Base-by-base conservation (phyloP, 2,113 vertebrate genomes). In the Coregonus clupeaformis region DNA sequence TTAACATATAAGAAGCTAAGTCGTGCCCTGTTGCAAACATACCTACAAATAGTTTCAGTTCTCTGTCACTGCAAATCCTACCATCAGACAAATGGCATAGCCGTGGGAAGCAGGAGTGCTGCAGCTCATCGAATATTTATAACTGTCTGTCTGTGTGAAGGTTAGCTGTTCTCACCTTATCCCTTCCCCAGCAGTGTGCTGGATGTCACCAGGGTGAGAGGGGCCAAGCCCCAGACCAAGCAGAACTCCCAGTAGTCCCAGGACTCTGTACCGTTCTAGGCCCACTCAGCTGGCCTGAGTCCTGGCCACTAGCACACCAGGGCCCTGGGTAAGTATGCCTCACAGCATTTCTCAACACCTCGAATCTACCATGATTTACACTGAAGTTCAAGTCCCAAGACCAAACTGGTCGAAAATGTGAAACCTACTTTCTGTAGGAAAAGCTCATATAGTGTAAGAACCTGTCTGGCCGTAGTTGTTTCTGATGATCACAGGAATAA, bases 151-250 rank as follows among this genome's bases (percentile, higher is more conserved):
- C 29, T 73, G 2, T 75, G 71, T 71, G 25, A 74, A 82, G 82
- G 79, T 64, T 6, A 4, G 4, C 25, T 30, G 29, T 80, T 71
- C 0, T 70, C 57, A 6, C 55, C 65, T 55, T n/a, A 13, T 24
- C 57, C 7, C 9, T 64, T 79, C 77, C 74, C 78, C 73, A 59
- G 67, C 78, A 67, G 68, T 75, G 75, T 85, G 66, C 79, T 55
- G 14, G 71, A 72, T 47, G 45, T 77, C 68, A 76, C 32, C 42
- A 77, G 82, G 13, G 66, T 72, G 49, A 77, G 77, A 22, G 20
- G 42, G 47, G 42, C 73, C 70, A 74, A 55, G 52, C 6, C 7
- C 32, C 47, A 47, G 65, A 4, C 25, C 73, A 71, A 71, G 3
- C 75, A 79, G 29, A 68, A 4, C 68, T 32, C 45, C 25, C 49